Percentiles rank a stretch among this genome's conserved stretches.
Conservation (phyloP, 2,888 invertebrate species). For the Drosophila lutescens region DNA sequence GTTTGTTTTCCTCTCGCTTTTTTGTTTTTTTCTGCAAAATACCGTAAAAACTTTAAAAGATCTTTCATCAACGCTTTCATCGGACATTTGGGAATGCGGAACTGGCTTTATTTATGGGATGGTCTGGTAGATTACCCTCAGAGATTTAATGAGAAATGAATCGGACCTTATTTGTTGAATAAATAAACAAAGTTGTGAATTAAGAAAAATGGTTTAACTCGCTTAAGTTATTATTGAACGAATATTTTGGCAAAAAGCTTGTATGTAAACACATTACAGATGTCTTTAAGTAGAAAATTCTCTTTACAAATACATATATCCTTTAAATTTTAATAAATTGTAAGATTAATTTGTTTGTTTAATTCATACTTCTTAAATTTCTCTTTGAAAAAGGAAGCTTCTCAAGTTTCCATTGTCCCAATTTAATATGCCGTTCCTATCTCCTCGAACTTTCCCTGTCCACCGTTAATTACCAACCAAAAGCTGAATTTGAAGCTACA, state of each 20-base stretch:
- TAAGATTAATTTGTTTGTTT: background rate
- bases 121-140: background rate
- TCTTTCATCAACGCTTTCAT: slow-evolving; percentile 24
- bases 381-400: background rate
- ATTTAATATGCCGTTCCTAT: background rate
- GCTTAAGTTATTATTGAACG: no score
- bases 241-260: no score
- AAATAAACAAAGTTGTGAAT: background rate
- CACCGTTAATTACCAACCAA: slow-evolving; percentile 57
- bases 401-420: slow-evolving; percentile 4
- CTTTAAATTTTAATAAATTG: no score
- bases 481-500: slow-evolving; percentile 44
- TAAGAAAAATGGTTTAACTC: no score
- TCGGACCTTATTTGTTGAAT: background rate
- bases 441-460: background rate
- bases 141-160: background rate
- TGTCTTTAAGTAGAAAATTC: no score
- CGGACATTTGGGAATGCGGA: slow-evolving; percentile 19
- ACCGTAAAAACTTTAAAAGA: slow-evolving; percentile 21
- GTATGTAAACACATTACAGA: no score
- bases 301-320: no score
- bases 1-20: slow-evolving; percentile 3
- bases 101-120: slow-evolving; percentile 22
- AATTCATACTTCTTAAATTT: background rate
- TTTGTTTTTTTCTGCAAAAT: background rate